Conservation (phyloP, 2,797 vertebrate genomes). For the Cirrhinus molitorella region DNA sequence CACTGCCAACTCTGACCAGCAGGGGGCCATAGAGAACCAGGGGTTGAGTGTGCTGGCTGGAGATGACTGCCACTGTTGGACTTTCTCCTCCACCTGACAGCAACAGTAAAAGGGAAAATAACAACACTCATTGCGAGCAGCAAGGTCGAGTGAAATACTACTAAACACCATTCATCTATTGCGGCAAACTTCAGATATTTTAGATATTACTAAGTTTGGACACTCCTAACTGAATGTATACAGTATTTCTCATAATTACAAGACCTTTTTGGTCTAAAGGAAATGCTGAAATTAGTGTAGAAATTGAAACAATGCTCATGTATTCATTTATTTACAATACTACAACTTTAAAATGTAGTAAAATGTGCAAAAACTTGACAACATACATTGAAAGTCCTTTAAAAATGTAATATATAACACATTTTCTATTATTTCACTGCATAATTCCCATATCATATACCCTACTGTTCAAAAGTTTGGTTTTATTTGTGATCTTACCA, state of each 20-base stretch:
- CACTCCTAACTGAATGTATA: neutral
- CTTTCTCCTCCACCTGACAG: constrained; percentile 91
- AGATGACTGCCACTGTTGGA: constrained; percentile 92
- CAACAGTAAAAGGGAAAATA: constrained; percentile 7
- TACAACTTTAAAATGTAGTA: neutral
- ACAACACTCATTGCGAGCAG: neutral
- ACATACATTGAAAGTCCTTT: neutral
- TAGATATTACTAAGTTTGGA: neutral
- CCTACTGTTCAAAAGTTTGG: neutral
- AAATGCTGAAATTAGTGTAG: neutral
- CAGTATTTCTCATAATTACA: neutral
- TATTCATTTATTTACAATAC: neutral
- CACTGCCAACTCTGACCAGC: constrained; percentile 94
- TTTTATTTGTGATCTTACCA: neutral
- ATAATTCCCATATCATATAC: neutral
- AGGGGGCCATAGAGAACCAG: constrained; percentile 92
- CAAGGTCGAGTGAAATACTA: neutral
- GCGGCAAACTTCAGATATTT: neutral
- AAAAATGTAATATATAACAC: neutral
- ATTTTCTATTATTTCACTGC: neutral
- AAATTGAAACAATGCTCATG: neutral
- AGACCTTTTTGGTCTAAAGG: neutral
- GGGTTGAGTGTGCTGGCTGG: constrained; percentile 91
- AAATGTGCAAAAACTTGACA: neutral
- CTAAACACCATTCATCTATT: neutral